Evolutionary conservation across 2,888 invertebrate species (phyloP).

Genomic region (Eupithecia insigniata): DNA sequence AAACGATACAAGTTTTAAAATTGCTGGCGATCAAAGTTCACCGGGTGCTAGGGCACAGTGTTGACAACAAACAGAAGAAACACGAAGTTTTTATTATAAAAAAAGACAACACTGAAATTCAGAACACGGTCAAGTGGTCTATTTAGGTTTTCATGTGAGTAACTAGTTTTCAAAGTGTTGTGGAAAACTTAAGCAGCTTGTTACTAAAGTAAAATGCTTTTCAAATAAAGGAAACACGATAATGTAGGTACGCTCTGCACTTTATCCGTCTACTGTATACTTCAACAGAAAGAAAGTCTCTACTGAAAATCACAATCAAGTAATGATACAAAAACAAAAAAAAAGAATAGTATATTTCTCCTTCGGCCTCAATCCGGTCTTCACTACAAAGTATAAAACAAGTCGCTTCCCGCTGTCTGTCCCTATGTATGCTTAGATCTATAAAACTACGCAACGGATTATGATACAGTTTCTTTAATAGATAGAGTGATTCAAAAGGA

Average conservation of each 20-base stretch:
- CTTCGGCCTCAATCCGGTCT: not conserved
- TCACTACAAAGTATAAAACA: not conserved
- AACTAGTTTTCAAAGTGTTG: not conserved
- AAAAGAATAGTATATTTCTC: not conserved
- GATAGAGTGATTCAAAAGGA: too few species aligned
- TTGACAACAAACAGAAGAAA: not conserved
- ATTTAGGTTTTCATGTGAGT: not conserved
- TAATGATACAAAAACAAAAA: too few species aligned
- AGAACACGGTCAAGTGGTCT: too few species aligned
- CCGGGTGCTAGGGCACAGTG: slow-evolving; percentile 17
- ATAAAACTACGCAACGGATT: too few species aligned
- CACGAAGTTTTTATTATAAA: not conserved
- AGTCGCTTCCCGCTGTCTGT: too few species aligned
- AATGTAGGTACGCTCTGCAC: too few species aligned
- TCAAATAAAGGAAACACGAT: not conserved
- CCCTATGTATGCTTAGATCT: too few species aligned
- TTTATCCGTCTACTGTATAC: too few species aligned
- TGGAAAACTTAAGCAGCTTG: not conserved
- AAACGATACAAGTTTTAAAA: slow-evolving; percentile 57
- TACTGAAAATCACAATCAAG: too few species aligned
- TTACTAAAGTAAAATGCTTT: not conserved
- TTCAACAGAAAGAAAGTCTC: too few species aligned
- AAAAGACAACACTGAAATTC: not conserved
- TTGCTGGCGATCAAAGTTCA: slow-evolving; percentile 60
- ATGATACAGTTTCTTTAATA: too few species aligned